Evolutionary conservation across 2,797 vertebrate genomes (phyloP).

Genomic region (Periparus ater): DNA sequence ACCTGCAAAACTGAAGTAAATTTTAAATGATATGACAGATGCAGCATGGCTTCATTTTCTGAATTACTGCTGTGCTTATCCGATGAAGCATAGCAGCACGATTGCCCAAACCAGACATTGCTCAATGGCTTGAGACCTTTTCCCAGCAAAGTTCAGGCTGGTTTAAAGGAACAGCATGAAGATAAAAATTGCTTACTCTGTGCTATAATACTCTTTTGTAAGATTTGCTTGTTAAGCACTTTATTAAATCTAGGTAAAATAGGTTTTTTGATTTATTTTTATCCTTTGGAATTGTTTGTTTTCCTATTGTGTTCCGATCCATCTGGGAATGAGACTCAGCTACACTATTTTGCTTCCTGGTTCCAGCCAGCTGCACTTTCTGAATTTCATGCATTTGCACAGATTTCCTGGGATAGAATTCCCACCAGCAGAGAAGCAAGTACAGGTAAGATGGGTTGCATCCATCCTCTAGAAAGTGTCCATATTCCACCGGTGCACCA

Average conservation of each 20-base stretch:
- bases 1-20: conserved; percentile 60
- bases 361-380: background rate
- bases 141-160: conserved; percentile 61
- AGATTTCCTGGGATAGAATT: background rate
- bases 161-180: conserved; percentile 59
- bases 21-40: conserved; percentile 47
- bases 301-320: conserved; percentile 1
- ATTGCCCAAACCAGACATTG: conserved; percentile 71
- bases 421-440: background rate
- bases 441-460: background rate
- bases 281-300: background rate
- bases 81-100: conserved; percentile 57
- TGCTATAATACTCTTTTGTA: conserved; percentile 7
- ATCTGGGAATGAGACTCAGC: background rate
- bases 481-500: background rate
- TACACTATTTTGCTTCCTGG: background rate
- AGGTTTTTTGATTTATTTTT: conserved; percentile 10
- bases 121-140: conserved; percentile 67
- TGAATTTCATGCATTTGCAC: background rate
- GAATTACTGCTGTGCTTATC: conserved; percentile 63
- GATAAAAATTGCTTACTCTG: conserved; percentile 58
- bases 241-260: conserved; percentile 40
- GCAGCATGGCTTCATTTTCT: conserved; percentile 60
- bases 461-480: background rate
- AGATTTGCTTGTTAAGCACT: background rate